A percentile compares a stretch with the other conserved stretches of the same genome.
Evolutionary conservation across 2,888 invertebrate species (phyloP).

Genomic region (Sialis fuliginosa): DNA sequence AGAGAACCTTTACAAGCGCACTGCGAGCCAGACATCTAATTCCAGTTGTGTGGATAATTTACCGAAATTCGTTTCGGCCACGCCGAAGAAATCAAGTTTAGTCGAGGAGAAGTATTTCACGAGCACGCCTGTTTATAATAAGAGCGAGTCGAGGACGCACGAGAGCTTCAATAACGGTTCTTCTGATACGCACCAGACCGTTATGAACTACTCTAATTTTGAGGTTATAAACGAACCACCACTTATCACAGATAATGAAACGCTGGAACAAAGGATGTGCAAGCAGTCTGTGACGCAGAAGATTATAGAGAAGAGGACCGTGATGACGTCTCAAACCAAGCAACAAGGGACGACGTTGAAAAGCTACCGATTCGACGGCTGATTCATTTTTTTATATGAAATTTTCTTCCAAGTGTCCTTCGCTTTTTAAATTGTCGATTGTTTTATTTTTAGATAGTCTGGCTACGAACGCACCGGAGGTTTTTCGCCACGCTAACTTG

Average conservation of each 20-base stretch:
- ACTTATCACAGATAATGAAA: constrained; percentile 29
- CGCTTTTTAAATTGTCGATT: too few relatives aligned
- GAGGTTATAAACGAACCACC: constrained; percentile 22
- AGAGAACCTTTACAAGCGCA: neutral
- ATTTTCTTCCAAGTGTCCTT: too few relatives aligned
- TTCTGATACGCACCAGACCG: constrained; percentile 6
- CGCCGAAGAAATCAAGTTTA: constrained; percentile 2
- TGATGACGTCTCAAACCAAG: constrained; percentile 36
- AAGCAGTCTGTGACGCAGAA: constrained; percentile 52
- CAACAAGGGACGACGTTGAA: constrained; percentile 24
- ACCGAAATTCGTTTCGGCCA: constrained; percentile 6
- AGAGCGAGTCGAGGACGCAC: constrained; percentile 14
- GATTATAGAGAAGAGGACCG: constrained; percentile 46
- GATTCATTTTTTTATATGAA: neutral
- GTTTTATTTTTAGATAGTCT: too few relatives aligned
- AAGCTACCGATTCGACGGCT: constrained; percentile 22
- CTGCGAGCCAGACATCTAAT: constrained; percentile 1
- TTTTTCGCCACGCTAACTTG: too few relatives aligned
- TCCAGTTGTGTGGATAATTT: neutral
- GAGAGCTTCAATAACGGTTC: constrained; percentile 17
- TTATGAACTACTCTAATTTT: constrained; percentile 18
- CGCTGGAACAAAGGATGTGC: constrained; percentile 44
- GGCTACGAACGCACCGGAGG: too few relatives aligned
- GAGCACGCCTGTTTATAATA: constrained; percentile 15
- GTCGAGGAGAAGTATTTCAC: constrained; percentile 22